These are phyloP conservation scores for Euleptes europaea DNA, from an alignment of 2,113 vertebrate genomes.

Conservation along the genomic window DNA sequence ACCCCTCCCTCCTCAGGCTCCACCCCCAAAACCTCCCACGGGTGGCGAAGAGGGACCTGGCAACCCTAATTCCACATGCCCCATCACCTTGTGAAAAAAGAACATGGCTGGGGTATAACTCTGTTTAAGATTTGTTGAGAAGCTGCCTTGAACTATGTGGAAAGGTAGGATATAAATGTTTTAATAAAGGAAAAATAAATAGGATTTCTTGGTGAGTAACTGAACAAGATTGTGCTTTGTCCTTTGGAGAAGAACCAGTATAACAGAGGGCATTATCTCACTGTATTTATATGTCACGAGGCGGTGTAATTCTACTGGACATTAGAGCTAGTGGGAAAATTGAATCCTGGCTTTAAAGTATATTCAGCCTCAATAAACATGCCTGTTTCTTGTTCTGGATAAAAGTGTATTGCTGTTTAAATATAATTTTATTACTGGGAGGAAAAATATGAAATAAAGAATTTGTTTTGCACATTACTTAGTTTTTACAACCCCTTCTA, in stretches of 20 bases:
- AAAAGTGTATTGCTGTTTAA: background rate
- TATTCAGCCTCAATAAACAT: background rate
- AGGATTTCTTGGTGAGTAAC: too few species aligned
- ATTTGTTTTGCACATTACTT: background rate
- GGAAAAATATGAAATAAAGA: constrained; percentile 3
- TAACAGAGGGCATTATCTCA: background rate
- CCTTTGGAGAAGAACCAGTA: background rate
- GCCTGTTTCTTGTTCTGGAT: background rate
- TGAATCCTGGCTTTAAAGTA: background rate
- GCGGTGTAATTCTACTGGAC: background rate
- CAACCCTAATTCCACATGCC: too few species aligned
- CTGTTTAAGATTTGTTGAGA: too few species aligned
- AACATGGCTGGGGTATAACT: too few species aligned
- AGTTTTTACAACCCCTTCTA: background rate
- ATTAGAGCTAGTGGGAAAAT: background rate
- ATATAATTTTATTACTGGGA: background rate
- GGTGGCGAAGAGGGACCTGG: too few species aligned
- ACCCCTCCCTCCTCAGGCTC: too few species aligned
- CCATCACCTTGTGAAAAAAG: too few species aligned
- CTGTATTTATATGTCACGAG: background rate
- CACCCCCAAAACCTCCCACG: too few species aligned
- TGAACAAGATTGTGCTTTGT: background rate
- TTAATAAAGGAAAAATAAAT: too few species aligned
- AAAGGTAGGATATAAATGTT: too few species aligned
- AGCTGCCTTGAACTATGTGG: too few species aligned